Evolutionary conservation across 2,888 invertebrate species (phyloP).

Genomic region (Nymphalis c-album): DNA sequence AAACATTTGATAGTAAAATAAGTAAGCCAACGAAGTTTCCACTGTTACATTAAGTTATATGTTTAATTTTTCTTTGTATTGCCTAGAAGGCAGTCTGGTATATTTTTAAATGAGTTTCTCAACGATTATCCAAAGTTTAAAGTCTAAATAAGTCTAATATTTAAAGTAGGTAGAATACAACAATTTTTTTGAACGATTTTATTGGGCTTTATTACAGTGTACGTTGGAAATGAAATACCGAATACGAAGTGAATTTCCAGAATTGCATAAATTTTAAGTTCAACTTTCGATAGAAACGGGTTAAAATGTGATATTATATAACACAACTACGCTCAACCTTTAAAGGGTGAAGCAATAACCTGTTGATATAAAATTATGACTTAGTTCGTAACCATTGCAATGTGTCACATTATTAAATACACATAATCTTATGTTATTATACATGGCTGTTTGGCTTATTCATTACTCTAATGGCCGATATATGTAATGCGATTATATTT

Average conservation of each 20-base stretch:
- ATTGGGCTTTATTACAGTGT: background rate
- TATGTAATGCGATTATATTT: no score
- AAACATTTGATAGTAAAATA: no score
- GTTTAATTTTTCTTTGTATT: no score
- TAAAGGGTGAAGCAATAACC: conserved; percentile 36
- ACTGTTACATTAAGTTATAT: no score
- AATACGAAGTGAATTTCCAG: background rate
- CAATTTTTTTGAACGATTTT: background rate
- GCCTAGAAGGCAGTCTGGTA: no score
- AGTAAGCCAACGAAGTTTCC: no score
- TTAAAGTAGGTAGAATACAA: background rate
- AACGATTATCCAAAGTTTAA: no score
- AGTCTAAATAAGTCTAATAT: background rate
- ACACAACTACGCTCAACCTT: conserved; percentile 29
- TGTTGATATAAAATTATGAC: conserved; percentile 38
- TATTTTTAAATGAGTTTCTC: no score
- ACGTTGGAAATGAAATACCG: background rate
- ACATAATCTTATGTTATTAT: background rate
- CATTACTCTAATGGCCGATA: no score
- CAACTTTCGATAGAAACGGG: conserved; percentile 11
- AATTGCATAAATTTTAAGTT: background rate
- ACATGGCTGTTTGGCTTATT: background rate
- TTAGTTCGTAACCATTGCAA: conserved; percentile 26
- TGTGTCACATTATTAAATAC: conserved; percentile 7
- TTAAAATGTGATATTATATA: conserved; percentile 8